phyloP scores from a whole-genome alignment of 2,113 vertebrate species.

The Hystrix cristata region DNA sequence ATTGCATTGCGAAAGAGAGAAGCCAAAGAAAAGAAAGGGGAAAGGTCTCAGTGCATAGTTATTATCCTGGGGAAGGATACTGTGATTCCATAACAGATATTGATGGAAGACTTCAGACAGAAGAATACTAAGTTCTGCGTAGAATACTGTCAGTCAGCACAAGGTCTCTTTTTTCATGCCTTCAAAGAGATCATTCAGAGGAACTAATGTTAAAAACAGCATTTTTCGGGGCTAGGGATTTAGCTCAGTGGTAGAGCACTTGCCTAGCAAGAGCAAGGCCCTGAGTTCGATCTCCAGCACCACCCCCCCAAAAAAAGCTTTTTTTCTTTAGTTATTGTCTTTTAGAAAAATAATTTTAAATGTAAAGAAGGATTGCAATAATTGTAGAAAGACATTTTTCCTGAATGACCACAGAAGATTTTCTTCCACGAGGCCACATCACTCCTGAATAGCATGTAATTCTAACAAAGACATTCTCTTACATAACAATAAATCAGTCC shows the following conservation, averaged over 20 bases:
- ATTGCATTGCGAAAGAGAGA: not conserved
- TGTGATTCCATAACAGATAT: not conserved
- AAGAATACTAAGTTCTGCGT: not conserved
- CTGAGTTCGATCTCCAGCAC: no score
- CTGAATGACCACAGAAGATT: not conserved
- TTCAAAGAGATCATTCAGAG: not conserved
- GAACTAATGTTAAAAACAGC: not conserved
- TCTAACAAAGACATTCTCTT: not conserved
- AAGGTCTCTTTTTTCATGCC: not conserved
- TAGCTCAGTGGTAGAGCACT: no score
- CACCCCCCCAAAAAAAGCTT: no score
- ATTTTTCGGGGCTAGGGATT: not conserved
- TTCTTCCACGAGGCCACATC: not conserved
- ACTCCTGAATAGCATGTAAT: not conserved
- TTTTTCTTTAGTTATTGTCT: not conserved
- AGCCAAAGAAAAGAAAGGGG: not conserved
- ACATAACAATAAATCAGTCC: not conserved
- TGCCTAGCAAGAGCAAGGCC: no score
- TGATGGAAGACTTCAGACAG: not conserved
- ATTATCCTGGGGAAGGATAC: not conserved
- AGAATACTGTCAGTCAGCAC: not conserved
- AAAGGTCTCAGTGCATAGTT: not conserved
- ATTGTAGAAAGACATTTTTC: not conserved
- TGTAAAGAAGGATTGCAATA: not conserved
- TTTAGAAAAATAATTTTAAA: slow-evolving; percentile 10